Evolutionary conservation across 2,888 invertebrate species (phyloP), one percentile per base, ranked within the genome.

Genomic region (Thelaira solivaga): DNA sequence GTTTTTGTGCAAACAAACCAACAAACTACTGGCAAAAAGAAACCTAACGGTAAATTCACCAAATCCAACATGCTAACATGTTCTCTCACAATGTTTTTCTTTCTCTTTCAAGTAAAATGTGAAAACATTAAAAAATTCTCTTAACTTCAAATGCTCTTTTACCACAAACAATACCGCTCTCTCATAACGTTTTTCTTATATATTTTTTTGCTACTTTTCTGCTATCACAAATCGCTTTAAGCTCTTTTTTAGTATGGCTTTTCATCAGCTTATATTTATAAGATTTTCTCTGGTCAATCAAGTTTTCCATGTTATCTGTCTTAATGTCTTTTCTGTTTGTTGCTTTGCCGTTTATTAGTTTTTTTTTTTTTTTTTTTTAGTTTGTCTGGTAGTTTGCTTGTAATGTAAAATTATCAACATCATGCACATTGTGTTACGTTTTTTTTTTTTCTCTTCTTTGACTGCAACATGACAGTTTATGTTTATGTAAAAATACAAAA

Each of bases 211-310:
- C n/a, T n/a, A n/a, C n/a, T n/a, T 20, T n/a, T 53, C 36, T 51
- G 11, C 31, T 51, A 11, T 13, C n/a, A 24, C 11, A 62, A 69
- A 76, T 67, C 49, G 39, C 41, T 65, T 57, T 53, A 68, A 61
- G 41, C 43, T 16, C 13, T 31, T 69, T 5, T 64, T 69, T 53
- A 36, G 43, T 53, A 29, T 62, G 62, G 45, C 64, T 68, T 68
- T 77, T 69, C 73, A 31, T 73, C 57, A 43, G 62, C 64, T 69
- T 76, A 49, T 45, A 43, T 69, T 76, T 59, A 64, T 45, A 64
- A 64, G 69, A 69, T 76, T 71, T 76, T 71, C 71, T 69, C 64
- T 59, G 77, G 77, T 77, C 77, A 73, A 61, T 73, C 68, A 77
- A 77, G 62, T 73, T 73, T 68, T 69, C 53, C 59, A 57, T 76